A percentile compares a stretch with the other conserved stretches of the same genome.
These are phyloP conservation scores for Caenorhabditis latens DNA, from an alignment of 1,140 invertebrate species.

Conservation along the genomic window DNA sequence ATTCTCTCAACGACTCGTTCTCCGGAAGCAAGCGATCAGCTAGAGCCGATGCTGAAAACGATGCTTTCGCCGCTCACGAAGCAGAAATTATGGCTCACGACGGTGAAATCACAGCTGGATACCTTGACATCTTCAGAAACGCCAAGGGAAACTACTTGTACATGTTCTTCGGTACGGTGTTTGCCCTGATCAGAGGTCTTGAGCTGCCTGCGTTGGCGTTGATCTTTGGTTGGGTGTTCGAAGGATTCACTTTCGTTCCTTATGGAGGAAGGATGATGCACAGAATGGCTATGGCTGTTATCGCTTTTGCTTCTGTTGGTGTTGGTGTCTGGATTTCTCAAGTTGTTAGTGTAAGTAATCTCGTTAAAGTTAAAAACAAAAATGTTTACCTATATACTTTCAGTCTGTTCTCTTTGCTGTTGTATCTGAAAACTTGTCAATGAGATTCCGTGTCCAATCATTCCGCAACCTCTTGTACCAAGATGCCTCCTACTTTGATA, in stretches of 20 bases:
- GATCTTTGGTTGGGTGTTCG: constrained; percentile 62
- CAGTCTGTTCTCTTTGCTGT: constrained; percentile 70
- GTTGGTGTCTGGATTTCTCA: constrained; percentile 60
- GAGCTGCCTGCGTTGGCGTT: constrained; percentile 65
- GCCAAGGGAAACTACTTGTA: constrained; percentile 63
- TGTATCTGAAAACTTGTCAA: constrained; percentile 79
- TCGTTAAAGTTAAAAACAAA: background rate
- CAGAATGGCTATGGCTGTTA: constrained; percentile 62
- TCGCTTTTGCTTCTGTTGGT: constrained; percentile 58
- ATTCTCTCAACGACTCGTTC: constrained; percentile 54
- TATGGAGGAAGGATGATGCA: constrained; percentile 61
- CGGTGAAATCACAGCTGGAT: constrained; percentile 63
- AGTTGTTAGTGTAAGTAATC: constrained; percentile 62
- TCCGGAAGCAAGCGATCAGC: constrained; percentile 64
- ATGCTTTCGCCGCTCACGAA: constrained; percentile 68
- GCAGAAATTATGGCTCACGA: constrained; percentile 67
- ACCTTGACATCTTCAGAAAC: constrained; percentile 63
- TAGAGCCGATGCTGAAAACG: constrained; percentile 69
- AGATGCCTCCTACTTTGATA: constrained; percentile 80
- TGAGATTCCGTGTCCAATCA: constrained; percentile 78
- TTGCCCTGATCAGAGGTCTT: constrained; percentile 60
- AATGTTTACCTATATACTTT: constrained; percentile 50
- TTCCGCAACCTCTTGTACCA: constrained; percentile 75
- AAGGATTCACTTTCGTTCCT: constrained; percentile 60
- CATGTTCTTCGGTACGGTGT: constrained; percentile 59